Evolutionary conservation across 2,113 vertebrate species (phyloP).

Genomic region (Datnioides undecimradiatus): DNA sequence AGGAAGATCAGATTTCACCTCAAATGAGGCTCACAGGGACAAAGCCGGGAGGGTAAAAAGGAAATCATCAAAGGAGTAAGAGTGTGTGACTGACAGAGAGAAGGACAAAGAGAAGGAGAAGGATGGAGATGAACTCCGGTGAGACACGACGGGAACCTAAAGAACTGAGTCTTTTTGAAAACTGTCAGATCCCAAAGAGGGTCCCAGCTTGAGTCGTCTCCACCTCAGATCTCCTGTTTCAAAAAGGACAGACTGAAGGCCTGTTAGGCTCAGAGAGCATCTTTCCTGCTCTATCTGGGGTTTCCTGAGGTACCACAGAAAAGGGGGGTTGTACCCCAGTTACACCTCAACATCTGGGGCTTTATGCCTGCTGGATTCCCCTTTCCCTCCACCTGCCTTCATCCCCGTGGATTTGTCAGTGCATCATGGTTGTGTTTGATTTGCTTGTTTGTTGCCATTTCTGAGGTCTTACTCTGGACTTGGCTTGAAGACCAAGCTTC

Average conservation of each 20-base stretch:
- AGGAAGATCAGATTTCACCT: not conserved
- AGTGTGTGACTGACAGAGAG: conserved; percentile 6
- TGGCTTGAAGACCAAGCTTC: no score
- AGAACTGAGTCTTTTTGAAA: conserved; percentile 25
- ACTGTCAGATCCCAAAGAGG: conserved; percentile 4
- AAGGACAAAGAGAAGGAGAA: not conserved
- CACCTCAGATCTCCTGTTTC: conserved; percentile 44
- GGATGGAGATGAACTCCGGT: not conserved
- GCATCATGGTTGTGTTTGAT: not conserved
- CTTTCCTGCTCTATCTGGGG: conserved; percentile 6
- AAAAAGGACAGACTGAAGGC: conserved; percentile 24
- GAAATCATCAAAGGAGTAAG: not conserved
- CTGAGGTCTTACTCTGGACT: not conserved
- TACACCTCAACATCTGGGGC: conserved; percentile 5
- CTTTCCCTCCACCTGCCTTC: not conserved
- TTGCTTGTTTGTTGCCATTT: not conserved
- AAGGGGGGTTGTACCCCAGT: not conserved
- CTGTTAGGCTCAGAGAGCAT: not conserved
- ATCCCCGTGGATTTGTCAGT: not conserved
- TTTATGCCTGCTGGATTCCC: not conserved
- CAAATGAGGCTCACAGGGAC: not conserved
- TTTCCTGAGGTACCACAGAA: not conserved
- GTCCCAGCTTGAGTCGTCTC: conserved; percentile 3
- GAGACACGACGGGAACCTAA: conserved; percentile 31
- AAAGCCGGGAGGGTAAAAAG: not conserved